Conservation (phyloP, 2,888 invertebrate genomes). For the Drosophila pseudotakahashii region DNA sequence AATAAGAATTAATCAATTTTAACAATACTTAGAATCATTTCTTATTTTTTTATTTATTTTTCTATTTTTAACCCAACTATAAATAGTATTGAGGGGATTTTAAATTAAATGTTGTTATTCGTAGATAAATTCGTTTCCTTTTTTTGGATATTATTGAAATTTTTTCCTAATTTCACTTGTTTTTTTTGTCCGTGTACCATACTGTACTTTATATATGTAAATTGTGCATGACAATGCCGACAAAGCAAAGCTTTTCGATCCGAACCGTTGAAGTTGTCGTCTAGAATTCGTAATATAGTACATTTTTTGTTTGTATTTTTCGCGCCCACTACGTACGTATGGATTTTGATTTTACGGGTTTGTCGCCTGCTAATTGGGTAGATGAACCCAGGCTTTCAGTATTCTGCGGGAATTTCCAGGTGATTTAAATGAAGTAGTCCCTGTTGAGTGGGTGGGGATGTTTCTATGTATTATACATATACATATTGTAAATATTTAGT, state of each 20-base stretch:
- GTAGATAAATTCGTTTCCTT: too few species aligned
- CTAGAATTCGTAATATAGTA: conserved; percentile 77
- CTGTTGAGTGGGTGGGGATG: neutral
- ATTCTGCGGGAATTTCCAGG: conserved; percentile 5
- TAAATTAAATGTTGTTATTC: too few species aligned
- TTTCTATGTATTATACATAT: neutral
- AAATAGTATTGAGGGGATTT: too few species aligned
- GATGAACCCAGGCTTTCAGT: conserved; percentile 18
- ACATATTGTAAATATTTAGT: neutral
- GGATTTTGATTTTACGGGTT: conserved; percentile 15
- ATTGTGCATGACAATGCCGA: conserved; percentile 58
- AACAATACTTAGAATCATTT: neutral
- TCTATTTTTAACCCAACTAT: too few species aligned
- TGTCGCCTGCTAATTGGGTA: conserved; percentile 28
- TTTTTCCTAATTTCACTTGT: neutral
- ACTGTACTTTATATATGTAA: conserved; percentile 23
- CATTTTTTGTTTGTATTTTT: conserved; percentile 38
- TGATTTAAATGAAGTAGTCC: neutral
- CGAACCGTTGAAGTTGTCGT: conserved; percentile 53
- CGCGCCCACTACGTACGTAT: conserved; percentile 41
- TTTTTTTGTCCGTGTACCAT: conserved; percentile 14
- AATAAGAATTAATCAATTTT: neutral
- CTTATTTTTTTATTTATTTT: too few species aligned
- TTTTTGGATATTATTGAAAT: neutral
- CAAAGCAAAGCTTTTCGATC: conserved; percentile 20